A percentile compares a stretch with the other conserved stretches of the same genome.
phyloP scores from a whole-genome alignment of 2,113 vertebrate genomes.

The Symphodus melops region DNA sequence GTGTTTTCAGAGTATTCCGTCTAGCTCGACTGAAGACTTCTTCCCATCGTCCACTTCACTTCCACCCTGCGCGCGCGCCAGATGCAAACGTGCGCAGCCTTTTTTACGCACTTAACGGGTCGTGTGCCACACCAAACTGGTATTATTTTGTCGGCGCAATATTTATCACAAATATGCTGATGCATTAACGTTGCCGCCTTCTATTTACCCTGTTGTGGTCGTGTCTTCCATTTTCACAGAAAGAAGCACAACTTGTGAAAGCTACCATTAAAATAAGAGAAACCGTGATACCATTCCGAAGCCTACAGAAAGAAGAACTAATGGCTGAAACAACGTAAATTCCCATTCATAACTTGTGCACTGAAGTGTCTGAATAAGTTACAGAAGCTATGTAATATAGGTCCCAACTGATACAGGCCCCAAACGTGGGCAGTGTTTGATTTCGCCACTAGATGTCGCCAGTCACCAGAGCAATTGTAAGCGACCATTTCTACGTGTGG shows the following conservation, averaged over 20 bases:
- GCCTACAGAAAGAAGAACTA: not conserved
- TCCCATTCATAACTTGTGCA: slow-evolving; percentile 5
- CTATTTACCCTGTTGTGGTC: not conserved
- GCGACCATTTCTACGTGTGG: not conserved
- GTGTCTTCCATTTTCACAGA: not conserved
- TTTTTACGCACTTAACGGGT: slow-evolving; percentile 67
- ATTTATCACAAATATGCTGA: too few relatives aligned
- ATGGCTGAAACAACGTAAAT: not conserved
- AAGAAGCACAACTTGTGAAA: not conserved
- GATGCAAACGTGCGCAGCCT: slow-evolving; percentile 62
- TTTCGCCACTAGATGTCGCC: slow-evolving; percentile 60
- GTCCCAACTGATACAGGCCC: not conserved
- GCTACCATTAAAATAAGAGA: not conserved
- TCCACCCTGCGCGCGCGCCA: slow-evolving; percentile 65
- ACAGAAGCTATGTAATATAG: not conserved
- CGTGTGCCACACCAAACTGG: slow-evolving; percentile 28
- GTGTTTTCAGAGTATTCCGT: not conserved
- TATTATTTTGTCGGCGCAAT: slow-evolving; percentile 21
- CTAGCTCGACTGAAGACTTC: slow-evolving; percentile 30
- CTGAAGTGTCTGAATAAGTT: not conserved
- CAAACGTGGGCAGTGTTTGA: not conserved
- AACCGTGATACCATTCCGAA: not conserved
- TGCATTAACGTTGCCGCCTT: not conserved
- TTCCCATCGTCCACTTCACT: slow-evolving; percentile 44
- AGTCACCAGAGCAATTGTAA: slow-evolving; percentile 5